Percentiles rank a stretch among this genome's conserved stretches.
These are phyloP conservation scores for Rhinichthys osculus DNA, from an alignment of 2,797 vertebrate species.

Conservation along the genomic window DNA sequence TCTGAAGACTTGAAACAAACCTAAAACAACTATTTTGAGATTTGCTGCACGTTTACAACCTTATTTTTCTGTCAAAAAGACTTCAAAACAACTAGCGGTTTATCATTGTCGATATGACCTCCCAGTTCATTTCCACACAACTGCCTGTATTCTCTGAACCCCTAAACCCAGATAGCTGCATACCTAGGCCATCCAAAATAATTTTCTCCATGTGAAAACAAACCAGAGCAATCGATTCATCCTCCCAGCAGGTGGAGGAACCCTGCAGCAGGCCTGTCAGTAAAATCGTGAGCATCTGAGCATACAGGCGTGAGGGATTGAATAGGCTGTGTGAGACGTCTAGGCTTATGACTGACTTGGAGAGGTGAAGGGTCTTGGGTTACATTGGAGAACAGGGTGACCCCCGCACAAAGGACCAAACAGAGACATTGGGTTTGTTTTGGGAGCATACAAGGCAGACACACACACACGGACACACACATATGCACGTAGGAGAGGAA, in stretches of 20 bases:
- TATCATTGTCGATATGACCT: slow-evolving; percentile 39
- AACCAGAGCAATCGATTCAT: slow-evolving; percentile 54
- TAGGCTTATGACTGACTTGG: slow-evolving; percentile 54
- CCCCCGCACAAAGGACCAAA: slow-evolving; percentile 59
- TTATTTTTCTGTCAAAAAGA: slow-evolving; percentile 33
- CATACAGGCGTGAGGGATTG: slow-evolving; percentile 40
- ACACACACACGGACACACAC: slow-evolving; percentile 43
- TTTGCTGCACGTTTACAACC: slow-evolving; percentile 12
- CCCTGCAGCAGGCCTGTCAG: slow-evolving; percentile 39
- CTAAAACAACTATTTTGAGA: background rate
- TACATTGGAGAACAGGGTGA: slow-evolving; percentile 50
- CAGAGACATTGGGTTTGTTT: slow-evolving; percentile 59
- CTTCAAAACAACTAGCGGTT: slow-evolving; percentile 1
- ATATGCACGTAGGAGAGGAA: slow-evolving; percentile 43
- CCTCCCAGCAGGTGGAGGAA: slow-evolving; percentile 54
- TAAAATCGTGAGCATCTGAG: slow-evolving; percentile 45
- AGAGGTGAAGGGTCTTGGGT: slow-evolving; percentile 53
- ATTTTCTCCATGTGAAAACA: slow-evolving; percentile 47
- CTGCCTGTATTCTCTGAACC: slow-evolving; percentile 30
- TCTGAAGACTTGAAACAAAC: background rate
- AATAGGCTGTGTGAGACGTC: slow-evolving; percentile 51
- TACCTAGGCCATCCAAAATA: slow-evolving; percentile 33
- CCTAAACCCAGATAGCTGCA: slow-evolving; percentile 36
- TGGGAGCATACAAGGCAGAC: slow-evolving; percentile 44
- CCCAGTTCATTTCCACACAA: slow-evolving; percentile 33